Evolutionary conservation across 2,888 invertebrate species (phyloP).

Genomic region (Euproctis similis): DNA sequence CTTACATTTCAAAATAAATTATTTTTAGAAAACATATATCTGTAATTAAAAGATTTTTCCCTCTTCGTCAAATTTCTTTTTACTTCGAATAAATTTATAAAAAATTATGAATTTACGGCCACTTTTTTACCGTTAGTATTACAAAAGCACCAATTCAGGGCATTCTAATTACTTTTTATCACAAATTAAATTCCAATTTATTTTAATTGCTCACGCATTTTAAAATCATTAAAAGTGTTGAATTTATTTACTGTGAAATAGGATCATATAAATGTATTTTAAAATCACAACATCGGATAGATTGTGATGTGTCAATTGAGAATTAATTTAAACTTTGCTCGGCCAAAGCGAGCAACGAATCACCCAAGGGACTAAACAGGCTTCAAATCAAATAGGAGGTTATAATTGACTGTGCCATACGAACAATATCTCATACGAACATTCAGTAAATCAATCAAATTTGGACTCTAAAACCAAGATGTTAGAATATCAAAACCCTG

Average conservation of each 20-base stretch:
- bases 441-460: constrained; percentile 38
- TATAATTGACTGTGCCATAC: constrained; percentile 61
- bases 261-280: constrained; percentile 43
- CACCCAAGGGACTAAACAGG: constrained; percentile 57
- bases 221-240: constrained; percentile 8
- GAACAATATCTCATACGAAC: constrained; percentile 49
- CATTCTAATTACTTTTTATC: too few relatives aligned
- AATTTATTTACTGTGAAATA: constrained; percentile 35
- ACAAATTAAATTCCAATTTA: too few relatives aligned
- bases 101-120: too few relatives aligned
- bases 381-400: constrained; percentile 70
- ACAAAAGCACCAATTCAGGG: too few relatives aligned
- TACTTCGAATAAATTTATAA: too few relatives aligned
- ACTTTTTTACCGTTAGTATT: too few relatives aligned
- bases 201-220: too few relatives aligned
- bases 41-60: too few relatives aligned
- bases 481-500: constrained; percentile 24
- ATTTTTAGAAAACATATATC: too few relatives aligned
- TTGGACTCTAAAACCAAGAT: constrained; percentile 32
- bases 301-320: constrained; percentile 65
- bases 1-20: too few relatives aligned
- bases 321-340: constrained; percentile 72
- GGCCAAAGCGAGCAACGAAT: constrained; percentile 57
- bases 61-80: too few relatives aligned
- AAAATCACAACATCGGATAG: constrained; percentile 54